A percentile compares a stretch with the other conserved stretches of the same genome.
Evolutionary conservation across 2,888 invertebrate genomes (phyloP).

Genomic region (Epinotia brunnichana): DNA sequence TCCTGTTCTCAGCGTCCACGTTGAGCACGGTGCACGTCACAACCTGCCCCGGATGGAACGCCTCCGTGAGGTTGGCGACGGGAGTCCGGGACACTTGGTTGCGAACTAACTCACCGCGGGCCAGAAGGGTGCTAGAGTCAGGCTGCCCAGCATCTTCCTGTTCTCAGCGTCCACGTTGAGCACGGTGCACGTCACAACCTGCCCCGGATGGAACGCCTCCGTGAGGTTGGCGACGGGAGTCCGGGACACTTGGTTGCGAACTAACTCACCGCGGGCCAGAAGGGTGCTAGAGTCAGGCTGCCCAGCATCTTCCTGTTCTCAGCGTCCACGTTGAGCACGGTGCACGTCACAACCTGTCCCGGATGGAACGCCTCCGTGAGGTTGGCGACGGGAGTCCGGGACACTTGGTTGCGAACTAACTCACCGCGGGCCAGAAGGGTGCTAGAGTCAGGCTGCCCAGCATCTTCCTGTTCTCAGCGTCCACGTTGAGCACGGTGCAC

Average conservation of each 20-base stretch:
- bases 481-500: constrained; percentile 73
- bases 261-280: constrained; percentile 61
- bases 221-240: constrained; percentile 61
- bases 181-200: constrained; percentile 84
- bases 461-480: constrained; percentile 68
- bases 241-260: constrained; percentile 58
- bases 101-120: constrained; percentile 59
- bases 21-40: constrained; percentile 79
- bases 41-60: constrained; percentile 85
- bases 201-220: constrained; percentile 83
- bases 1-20: constrained; percentile 64
- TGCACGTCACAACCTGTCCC: constrained; percentile 85
- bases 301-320: constrained; percentile 71
- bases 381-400: constrained; percentile 59
- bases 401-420: constrained; percentile 58
- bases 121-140: constrained; percentile 65
- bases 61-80: constrained; percentile 63
- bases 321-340: constrained; percentile 67
- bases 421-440: constrained; percentile 64
- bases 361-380: constrained; percentile 78
- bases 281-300: constrained; percentile 69
- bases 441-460: constrained; percentile 70
- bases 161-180: constrained; percentile 62
- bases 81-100: constrained; percentile 62
- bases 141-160: constrained; percentile 74